phyloP scores from a whole-genome alignment of 2,113 vertebrate species.

The Daboia siamensis region DNA sequence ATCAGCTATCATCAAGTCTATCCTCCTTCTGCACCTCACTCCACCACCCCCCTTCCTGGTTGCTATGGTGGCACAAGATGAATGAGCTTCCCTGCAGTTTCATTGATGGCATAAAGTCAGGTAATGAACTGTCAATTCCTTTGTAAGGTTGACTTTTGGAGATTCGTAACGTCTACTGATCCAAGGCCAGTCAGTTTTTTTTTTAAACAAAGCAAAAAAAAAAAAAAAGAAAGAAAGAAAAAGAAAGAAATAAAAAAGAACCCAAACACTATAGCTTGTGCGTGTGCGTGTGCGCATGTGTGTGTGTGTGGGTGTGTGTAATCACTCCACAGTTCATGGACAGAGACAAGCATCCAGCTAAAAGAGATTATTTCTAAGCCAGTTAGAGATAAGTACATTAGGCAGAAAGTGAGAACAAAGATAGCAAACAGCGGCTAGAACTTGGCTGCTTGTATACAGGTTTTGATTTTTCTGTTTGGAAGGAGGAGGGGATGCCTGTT shows the following conservation, averaged over 20 bases:
- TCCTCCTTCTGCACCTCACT: neutral
- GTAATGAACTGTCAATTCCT: slow-evolving; percentile 17
- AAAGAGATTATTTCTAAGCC: slow-evolving; percentile 19
- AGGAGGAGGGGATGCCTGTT: neutral
- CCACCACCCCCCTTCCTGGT: slow-evolving; percentile 11
- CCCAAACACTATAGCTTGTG: neutral
- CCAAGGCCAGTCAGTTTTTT: neutral
- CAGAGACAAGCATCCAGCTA: fast-evolving
- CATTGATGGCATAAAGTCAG: slow-evolving; percentile 15
- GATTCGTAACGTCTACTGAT: neutral
- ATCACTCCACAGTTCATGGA: neutral
- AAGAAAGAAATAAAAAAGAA: neutral
- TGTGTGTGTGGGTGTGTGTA: too few relatives aligned
- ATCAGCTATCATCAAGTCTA: neutral
- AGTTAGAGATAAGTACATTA: neutral
- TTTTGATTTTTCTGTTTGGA: neutral
- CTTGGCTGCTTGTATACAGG: neutral
- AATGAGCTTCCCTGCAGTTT: slow-evolving; percentile 38
- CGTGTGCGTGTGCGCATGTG: too few relatives aligned
- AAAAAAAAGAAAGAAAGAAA: neutral
- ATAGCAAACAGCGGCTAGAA: neutral
- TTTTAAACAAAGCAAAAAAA: neutral
- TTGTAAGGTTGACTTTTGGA: neutral
- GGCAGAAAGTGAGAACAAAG: slow-evolving; percentile 1
- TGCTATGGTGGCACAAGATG: slow-evolving; percentile 47